A percentile compares a stretch with the other conserved stretches of the same genome.
Conservation (phyloP, 2,797 vertebrate species). For the Myotis pilosus region DNA sequence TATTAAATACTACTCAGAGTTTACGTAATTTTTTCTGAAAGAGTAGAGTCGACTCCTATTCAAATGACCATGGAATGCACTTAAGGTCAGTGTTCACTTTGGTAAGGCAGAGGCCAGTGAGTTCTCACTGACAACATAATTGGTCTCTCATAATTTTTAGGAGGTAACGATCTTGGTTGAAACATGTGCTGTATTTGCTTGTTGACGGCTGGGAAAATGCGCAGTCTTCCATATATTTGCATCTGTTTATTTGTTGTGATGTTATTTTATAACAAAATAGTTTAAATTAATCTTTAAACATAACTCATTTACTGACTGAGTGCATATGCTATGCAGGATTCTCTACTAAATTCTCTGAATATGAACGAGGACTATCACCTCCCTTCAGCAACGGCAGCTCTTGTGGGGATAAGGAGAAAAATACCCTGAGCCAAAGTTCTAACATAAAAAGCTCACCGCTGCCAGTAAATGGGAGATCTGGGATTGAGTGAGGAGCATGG, state of each 20-base stretch:
- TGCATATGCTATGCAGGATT: neutral
- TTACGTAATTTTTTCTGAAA: neutral
- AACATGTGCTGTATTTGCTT: neutral
- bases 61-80: conserved; percentile 2
- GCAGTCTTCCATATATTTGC: neutral
- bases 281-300: neutral
- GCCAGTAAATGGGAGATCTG: neutral
- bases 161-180: neutral
- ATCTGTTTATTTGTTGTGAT: neutral
- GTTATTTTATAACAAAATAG: neutral
- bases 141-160: neutral
- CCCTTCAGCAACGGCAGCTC: neutral
- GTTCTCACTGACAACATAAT: neutral
- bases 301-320: neutral
- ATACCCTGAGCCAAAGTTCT: neutral
- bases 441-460: neutral
- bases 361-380: neutral
- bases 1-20: neutral
- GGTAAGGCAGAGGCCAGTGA: neutral
- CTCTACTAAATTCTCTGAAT: neutral
- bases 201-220: neutral
- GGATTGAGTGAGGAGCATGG: neutral
- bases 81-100: neutral
- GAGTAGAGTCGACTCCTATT: neutral
- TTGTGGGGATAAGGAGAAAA: neutral